phyloP scores from a whole-genome alignment of 2,113 vertebrate genomes.

The Percina caprodes region DNA sequence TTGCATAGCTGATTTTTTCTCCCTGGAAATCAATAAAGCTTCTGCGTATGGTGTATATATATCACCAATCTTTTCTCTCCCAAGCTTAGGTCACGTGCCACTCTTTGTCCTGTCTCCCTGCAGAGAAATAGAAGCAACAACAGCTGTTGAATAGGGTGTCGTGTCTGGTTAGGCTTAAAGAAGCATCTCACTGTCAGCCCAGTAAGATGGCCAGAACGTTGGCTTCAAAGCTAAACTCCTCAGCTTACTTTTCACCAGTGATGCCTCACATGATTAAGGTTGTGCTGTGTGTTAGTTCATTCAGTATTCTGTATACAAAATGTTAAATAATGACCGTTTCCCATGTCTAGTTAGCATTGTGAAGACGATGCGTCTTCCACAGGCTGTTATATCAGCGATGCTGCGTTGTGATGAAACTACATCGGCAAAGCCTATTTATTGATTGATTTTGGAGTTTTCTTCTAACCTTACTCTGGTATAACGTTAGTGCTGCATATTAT shows the following conservation, averaged over 20 bases:
- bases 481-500: no score
- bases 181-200: slow-evolving; percentile 36
- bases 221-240: background rate
- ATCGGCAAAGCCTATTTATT: no score
- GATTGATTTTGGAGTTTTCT: no score
- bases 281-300: background rate
- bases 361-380: no score
- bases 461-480: no score
- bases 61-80: slow-evolving; percentile 34
- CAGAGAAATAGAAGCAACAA: slow-evolving; percentile 33
- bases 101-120: slow-evolving; percentile 55
- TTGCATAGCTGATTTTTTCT: background rate
- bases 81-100: slow-evolving; percentile 41
- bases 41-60: slow-evolving; percentile 12
- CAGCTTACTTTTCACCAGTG: slow-evolving; percentile 5
- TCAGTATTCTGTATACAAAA: background rate
- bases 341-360: background rate
- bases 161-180: slow-evolving; percentile 18
- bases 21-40: slow-evolving; percentile 12
- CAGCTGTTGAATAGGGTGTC: slow-evolving; percentile 55
- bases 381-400: no score
- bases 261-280: background rate
- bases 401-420: no score
- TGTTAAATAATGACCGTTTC: background rate
- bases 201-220: background rate